Evolutionary conservation across 2,797 vertebrate genomes (phyloP), one percentile per base, ranked within the genome.

Genomic region (Numenius phaeopus): DNA sequence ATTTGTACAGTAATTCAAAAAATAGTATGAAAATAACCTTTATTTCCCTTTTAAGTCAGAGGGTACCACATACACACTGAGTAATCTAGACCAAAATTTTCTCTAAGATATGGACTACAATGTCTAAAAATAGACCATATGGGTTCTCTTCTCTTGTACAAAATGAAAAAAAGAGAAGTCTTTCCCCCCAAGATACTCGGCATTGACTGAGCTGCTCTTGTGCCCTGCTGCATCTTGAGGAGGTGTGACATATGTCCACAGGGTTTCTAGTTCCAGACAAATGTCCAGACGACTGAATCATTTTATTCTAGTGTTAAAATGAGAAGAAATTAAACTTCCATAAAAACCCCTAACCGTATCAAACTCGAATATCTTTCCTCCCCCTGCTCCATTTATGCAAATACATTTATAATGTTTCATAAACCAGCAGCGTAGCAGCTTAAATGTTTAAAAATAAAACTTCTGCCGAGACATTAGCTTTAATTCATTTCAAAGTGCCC

Each of bases 291-390:
- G 94, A 73, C 11, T 29, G 52, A 95, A 93, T 79, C 26, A 57
- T 49, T 69, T 92, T 87, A 85, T 89, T 89, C 19, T 34, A 67
- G n/a, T 50, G 46, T 75, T 85, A 87, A 94, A 95, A 95, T 80
- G 71, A 89, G 66, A 92, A 46, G 55, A 94, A 97, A 96, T 80
- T 93, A 85, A 93, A 89, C 78, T 87, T 90, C 81, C 78, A 67
- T 94, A 91, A 89, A 93, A 40, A 21, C 21, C 39, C 40, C 30
- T 84, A 61, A 90, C 67, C 0, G 0, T 93, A 90, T 92, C 57
- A 80, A 73, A 78, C 59, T 80, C 4, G 1, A 92, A 71, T 77
- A 59, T 89, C 52, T 89, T 70, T 87, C 59, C 67, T 96, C 24
- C 67, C 19, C 24, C 83, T 67, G 19, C 49, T 89, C 52, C 64